These are phyloP conservation scores for Casuarius casuarius DNA, from an alignment of 2,113 vertebrate genomes.

Conservation along the genomic window DNA sequence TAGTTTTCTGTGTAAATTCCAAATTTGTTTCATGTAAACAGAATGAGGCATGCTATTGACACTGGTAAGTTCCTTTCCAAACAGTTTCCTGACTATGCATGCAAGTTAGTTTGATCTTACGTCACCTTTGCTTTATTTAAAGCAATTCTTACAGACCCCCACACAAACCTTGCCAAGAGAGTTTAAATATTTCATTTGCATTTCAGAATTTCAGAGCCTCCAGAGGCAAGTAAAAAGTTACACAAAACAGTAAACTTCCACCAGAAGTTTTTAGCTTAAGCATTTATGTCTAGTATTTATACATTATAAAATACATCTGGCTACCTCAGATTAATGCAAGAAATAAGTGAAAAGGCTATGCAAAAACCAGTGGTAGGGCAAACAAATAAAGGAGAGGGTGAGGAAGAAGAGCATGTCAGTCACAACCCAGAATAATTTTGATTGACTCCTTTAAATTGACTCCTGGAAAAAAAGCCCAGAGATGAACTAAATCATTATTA, in stretches of 20 bases:
- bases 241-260: not conserved
- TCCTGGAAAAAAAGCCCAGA: not conserved
- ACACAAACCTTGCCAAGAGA: not conserved
- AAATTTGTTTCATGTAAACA: not conserved
- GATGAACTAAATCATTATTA: not conserved
- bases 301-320: not conserved
- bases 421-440: not conserved
- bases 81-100: not conserved
- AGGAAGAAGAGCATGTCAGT: not conserved
- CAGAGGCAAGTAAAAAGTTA: not conserved
- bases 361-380: not conserved
- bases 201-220: not conserved
- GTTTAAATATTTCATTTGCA: not conserved
- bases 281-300: not conserved
- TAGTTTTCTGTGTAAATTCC: conserved; percentile 38
- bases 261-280: not conserved
- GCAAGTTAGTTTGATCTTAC: not conserved
- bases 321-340: not conserved
- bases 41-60: not conserved
- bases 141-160: not conserved
- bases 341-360: not conserved
- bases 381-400: not conserved
- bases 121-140: not conserved
- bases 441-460: conserved; percentile 16
- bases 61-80: not conserved